Conservation (phyloP, 1,140 invertebrate genomes). For the Diachasmimorpha longicaudata region DNA sequence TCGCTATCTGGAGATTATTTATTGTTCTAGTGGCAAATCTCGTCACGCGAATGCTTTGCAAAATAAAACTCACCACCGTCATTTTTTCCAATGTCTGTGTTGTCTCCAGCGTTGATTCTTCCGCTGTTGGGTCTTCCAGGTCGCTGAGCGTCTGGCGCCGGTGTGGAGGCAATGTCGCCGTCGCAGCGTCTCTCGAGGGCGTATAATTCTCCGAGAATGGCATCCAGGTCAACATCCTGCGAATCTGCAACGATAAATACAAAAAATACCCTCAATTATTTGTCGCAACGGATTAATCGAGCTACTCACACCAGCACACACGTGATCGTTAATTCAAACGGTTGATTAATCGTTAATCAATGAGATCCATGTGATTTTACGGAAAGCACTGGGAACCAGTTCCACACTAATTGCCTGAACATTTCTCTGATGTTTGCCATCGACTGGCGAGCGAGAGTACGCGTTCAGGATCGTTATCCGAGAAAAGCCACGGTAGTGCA, state of each 20-base stretch:
- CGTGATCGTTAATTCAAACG: neutral
- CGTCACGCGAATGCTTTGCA: no score
- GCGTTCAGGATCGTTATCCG: conserved; percentile 22
- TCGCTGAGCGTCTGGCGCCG: conserved; percentile 57
- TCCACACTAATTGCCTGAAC: conserved; percentile 40
- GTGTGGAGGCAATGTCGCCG: conserved; percentile 65
- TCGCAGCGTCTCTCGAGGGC: conserved; percentile 85
- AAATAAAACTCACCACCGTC: conserved; percentile 41
- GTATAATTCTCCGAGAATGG: conserved; percentile 92
- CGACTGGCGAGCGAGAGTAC: neutral
- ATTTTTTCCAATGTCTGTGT: conserved; percentile 56
- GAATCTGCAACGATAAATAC: conserved; percentile 72
- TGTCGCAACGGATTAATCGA: neutral
- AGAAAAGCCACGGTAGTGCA: neutral
- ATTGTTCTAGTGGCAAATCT: no score
- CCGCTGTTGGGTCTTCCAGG: conserved; percentile 49
- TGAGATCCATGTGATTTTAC: conserved; percentile 4
- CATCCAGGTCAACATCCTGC: conserved; percentile 94
- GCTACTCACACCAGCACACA: neutral
- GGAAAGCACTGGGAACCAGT: conserved; percentile 37
- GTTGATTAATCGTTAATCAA: conserved; percentile 7
- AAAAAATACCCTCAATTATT: neutral
- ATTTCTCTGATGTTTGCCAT: conserved; percentile 34
- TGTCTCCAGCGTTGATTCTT: conserved; percentile 52
- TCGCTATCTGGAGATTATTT: no score